A percentile compares a stretch with the other conserved stretches of the same genome.
Conservation (phyloP, 2,113 vertebrate genomes). For the Indicator indicator region DNA sequence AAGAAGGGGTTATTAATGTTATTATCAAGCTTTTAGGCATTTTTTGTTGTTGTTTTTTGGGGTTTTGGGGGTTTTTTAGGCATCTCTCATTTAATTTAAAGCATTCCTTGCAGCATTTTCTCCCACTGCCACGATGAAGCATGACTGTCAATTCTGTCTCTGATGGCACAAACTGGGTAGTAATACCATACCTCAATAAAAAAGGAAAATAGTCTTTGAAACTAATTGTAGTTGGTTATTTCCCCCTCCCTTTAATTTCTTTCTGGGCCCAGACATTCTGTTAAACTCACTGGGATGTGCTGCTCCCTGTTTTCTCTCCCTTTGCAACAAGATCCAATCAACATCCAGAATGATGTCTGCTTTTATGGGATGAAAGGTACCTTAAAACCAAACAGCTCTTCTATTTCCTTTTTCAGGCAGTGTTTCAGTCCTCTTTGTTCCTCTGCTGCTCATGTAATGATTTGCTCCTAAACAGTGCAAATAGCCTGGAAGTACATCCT, state of each 20-base stretch:
- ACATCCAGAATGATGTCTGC: background rate
- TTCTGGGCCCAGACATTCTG: constrained; percentile 26
- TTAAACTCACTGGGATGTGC: background rate
- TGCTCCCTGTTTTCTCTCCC: background rate
- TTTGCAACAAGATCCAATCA: constrained; percentile 26
- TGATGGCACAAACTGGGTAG: background rate
- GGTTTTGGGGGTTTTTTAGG: background rate
- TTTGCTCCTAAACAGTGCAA: constrained; percentile 53
- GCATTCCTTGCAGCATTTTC: constrained; percentile 32
- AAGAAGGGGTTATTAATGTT: constrained; percentile 66
- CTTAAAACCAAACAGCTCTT: constrained; percentile 25
- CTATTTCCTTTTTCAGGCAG: constrained; percentile 49
- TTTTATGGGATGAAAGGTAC: background rate
- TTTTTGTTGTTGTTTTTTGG: background rate
- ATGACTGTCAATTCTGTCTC: constrained; percentile 44
- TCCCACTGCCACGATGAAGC: constrained; percentile 25
- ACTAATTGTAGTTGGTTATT: constrained; percentile 9
- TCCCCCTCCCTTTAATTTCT: background rate
- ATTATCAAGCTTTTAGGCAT: constrained; percentile 52
- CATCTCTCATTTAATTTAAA: constrained; percentile 66
- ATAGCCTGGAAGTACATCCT: constrained; percentile 44
- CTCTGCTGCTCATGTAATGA: constrained; percentile 49
- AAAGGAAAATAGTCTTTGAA: constrained; percentile 30
- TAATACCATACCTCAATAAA: constrained; percentile 58
- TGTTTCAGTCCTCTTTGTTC: constrained; percentile 59